Conservation (phyloP, 2,113 vertebrate genomes). For the Brachypodius melanocephalos region DNA sequence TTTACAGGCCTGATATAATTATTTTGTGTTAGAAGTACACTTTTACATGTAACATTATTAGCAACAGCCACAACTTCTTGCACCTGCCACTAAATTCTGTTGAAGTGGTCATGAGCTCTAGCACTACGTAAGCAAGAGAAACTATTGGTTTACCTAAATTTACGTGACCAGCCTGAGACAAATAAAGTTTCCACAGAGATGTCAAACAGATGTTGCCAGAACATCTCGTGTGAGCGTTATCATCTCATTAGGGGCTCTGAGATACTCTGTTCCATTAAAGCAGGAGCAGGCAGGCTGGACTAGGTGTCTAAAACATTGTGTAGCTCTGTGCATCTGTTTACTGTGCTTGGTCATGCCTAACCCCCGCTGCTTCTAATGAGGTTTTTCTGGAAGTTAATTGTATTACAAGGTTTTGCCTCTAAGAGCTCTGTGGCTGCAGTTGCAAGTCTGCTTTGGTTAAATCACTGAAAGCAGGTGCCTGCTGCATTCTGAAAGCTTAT, state of each 20-base stretch:
- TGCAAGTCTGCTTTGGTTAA: background rate
- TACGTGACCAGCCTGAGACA: background rate
- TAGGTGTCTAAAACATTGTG: constrained; percentile 30
- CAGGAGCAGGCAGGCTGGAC: background rate
- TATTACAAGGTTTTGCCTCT: background rate
- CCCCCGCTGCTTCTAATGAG: background rate
- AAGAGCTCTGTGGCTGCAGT: background rate
- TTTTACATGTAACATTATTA: background rate
- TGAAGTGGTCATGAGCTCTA: background rate
- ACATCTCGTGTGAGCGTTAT: background rate
- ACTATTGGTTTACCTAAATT: background rate
- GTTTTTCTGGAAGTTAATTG: constrained; percentile 20
- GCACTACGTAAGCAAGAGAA: background rate
- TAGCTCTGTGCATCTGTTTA: background rate
- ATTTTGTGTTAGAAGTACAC: background rate
- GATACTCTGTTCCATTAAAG: constrained; percentile 41
- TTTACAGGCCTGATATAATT: background rate
- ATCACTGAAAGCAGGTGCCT: background rate
- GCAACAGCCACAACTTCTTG: background rate
- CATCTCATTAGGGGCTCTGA: constrained; percentile 37
- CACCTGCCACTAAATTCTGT: background rate
- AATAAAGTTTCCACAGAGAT: constrained; percentile 1
- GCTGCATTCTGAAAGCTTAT: background rate
- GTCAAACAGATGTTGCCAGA: constrained; percentile 8
- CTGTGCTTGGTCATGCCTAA: constrained; percentile 7